These are phyloP conservation scores for Eumacrocentrus americanus DNA, from an alignment of 2,888 invertebrate genomes.

Conservation along the genomic window DNA sequence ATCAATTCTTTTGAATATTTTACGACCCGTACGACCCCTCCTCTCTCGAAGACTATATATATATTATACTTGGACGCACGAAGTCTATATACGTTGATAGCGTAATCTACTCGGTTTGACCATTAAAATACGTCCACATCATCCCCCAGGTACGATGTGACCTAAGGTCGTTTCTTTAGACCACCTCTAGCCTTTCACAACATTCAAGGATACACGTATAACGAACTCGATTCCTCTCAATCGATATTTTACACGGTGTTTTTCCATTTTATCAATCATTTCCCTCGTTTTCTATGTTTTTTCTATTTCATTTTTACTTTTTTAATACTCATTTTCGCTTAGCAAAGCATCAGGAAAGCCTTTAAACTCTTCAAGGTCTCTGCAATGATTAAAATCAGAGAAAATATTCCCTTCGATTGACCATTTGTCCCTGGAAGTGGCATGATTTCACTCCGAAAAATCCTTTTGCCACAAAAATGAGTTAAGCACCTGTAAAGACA, in stretches of 20 bases:
- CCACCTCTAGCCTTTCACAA: not conserved
- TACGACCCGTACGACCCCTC: constrained; percentile 40
- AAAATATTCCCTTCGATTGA: too few relatives aligned
- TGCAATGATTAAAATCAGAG: not conserved
- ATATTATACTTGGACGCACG: constrained; percentile 42
- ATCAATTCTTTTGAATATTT: constrained; percentile 57
- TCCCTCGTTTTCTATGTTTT: too few relatives aligned
- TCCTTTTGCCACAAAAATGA: not conserved
- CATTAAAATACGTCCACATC: constrained; percentile 55
- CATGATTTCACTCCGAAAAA: too few relatives aligned
- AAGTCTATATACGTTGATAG: constrained; percentile 46
- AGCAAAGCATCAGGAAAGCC: not conserved
- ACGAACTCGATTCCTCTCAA: not conserved
- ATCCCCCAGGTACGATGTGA: constrained; percentile 37
- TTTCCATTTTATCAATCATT: not conserved
- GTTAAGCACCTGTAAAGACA: constrained; percentile 4
- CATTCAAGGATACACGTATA: not conserved
- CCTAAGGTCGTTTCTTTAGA: constrained; percentile 34
- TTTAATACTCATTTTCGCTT: not conserved
- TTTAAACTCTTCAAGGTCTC: too few relatives aligned
- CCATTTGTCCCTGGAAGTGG: too few relatives aligned
- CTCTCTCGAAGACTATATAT: constrained; percentile 27
- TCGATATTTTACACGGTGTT: not conserved
- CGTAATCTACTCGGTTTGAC: constrained; percentile 40
- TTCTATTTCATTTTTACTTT: not conserved